Evolutionary conservation across 53 echinoderm and acorn worm species (phyloP).

Genomic region (Henricia sp.): DNA sequence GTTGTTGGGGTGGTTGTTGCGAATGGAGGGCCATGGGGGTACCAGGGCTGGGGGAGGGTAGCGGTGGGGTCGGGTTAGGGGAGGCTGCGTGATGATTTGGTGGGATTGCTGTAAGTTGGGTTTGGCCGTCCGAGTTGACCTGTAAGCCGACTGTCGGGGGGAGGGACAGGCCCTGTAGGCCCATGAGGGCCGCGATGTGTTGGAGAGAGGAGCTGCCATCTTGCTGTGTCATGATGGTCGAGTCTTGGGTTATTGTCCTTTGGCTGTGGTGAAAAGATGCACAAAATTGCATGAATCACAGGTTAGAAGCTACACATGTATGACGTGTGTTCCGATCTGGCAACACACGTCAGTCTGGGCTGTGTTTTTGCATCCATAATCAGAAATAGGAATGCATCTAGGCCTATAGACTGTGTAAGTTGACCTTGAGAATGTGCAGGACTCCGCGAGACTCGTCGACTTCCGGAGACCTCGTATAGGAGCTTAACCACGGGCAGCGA

Average conservation of each 20-base stretch:
- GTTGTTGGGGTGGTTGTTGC: slow-evolving; percentile 13
- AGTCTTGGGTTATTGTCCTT: slow-evolving; percentile 45
- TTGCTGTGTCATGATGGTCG: slow-evolving; percentile 49
- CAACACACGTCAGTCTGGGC: too few relatives aligned
- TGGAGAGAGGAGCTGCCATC: slow-evolving; percentile 60
- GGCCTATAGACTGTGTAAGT: too few relatives aligned
- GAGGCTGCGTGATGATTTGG: slow-evolving; percentile 34
- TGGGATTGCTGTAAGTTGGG: slow-evolving; percentile 6
- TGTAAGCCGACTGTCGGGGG: slow-evolving; percentile 40
- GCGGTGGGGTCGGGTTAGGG: slow-evolving; percentile 50
- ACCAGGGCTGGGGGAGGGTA: slow-evolving; percentile 30
- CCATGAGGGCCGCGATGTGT: slow-evolving; percentile 68
- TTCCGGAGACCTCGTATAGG: too few relatives aligned
- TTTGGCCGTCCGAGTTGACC: slow-evolving; percentile 35
- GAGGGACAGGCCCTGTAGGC: slow-evolving; percentile 48
- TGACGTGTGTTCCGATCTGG: too few relatives aligned
- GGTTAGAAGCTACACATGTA: too few relatives aligned
- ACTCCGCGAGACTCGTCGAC: too few relatives aligned
- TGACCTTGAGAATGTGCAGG: too few relatives aligned
- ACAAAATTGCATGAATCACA: too few relatives aligned
- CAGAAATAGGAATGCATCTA: too few relatives aligned
- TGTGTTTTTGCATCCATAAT: too few relatives aligned
- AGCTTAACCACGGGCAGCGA: too few relatives aligned
- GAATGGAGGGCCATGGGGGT: slow-evolving; percentile 26
- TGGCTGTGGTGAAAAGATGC: too few relatives aligned